A percentile compares a stretch with the other conserved stretches of the same genome.
Conservation (phyloP, 2,113 vertebrate species). For the Aegithalos caudatus region DNA sequence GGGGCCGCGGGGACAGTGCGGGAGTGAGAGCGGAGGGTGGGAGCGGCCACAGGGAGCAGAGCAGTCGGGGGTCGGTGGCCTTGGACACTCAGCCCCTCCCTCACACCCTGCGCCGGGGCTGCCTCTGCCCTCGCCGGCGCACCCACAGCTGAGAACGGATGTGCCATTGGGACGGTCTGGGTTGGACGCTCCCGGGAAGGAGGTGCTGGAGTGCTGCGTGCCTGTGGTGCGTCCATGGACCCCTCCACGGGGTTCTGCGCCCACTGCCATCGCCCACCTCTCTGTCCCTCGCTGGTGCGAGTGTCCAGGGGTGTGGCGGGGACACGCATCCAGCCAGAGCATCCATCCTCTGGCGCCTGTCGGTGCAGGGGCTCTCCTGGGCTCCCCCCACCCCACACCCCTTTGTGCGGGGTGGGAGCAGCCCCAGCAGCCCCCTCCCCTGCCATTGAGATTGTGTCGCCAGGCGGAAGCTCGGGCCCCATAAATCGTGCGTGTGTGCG, state of each 20-base stretch:
- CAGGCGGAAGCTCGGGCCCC: conserved; percentile 57
- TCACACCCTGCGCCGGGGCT: background rate
- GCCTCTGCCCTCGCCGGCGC: background rate
- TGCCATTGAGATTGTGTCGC: conserved; percentile 21
- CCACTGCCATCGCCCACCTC: background rate
- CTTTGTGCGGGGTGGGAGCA: background rate
- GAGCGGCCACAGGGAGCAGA: background rate
- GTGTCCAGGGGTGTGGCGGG: background rate
- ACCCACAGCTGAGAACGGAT: background rate
- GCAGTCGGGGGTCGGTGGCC: background rate
- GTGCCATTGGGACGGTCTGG: background rate
- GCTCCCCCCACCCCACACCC: background rate
- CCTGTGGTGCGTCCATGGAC: too few relatives aligned
- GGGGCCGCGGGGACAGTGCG: background rate
- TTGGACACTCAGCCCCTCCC: background rate
- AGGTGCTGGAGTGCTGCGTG: too few relatives aligned
- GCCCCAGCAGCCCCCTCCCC: background rate
- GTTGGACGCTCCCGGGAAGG: too few relatives aligned
- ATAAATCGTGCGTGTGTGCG: conserved; percentile 53
- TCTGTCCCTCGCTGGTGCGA: background rate
- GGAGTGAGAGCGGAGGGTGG: background rate
- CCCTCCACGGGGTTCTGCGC: background rate
- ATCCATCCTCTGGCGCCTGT: background rate
- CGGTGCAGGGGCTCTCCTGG: background rate
- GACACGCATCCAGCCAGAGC: background rate